Conservation (phyloP, 2,797 vertebrate species). For the Rhincodon typus region DNA sequence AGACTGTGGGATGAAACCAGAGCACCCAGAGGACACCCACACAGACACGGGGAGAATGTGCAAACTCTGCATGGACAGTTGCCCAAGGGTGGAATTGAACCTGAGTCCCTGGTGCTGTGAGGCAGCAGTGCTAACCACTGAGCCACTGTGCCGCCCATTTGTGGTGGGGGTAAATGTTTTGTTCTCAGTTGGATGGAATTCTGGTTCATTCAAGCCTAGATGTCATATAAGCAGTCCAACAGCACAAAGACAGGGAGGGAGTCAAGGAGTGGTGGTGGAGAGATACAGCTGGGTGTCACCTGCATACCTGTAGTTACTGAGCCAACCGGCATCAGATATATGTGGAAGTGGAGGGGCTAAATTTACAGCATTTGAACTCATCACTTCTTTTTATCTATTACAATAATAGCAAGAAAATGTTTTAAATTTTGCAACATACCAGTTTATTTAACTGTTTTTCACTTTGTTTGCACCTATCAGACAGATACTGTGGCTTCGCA, state of each 20-base stretch:
- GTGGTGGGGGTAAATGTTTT: not conserved
- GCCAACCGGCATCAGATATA: not conserved
- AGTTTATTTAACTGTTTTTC: conserved; percentile 48
- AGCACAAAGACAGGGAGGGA: not conserved
- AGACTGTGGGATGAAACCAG: too few relatives aligned
- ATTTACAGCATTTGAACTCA: not conserved
- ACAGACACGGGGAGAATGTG: too few relatives aligned
- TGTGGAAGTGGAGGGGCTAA: not conserved
- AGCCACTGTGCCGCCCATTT: too few relatives aligned
- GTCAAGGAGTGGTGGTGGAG: not conserved
- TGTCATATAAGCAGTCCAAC: not conserved
- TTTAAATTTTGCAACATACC: conserved; percentile 45
- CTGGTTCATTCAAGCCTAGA: not conserved
- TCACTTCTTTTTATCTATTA: not conserved
- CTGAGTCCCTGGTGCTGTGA: too few relatives aligned
- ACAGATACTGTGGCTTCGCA: conserved; percentile 40
- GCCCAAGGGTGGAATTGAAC: too few relatives aligned
- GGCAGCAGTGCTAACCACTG: too few relatives aligned
- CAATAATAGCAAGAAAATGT: not conserved
- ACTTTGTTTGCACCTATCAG: conserved; percentile 41
- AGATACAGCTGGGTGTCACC: not conserved
- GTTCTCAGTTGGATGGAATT: not conserved
- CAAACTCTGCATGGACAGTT: too few relatives aligned
- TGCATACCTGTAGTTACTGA: too few relatives aligned
- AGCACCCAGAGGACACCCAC: too few relatives aligned